Evolutionary conservation across 2,888 invertebrate genomes (phyloP).

Genomic region (Argyra leucocephala): DNA sequence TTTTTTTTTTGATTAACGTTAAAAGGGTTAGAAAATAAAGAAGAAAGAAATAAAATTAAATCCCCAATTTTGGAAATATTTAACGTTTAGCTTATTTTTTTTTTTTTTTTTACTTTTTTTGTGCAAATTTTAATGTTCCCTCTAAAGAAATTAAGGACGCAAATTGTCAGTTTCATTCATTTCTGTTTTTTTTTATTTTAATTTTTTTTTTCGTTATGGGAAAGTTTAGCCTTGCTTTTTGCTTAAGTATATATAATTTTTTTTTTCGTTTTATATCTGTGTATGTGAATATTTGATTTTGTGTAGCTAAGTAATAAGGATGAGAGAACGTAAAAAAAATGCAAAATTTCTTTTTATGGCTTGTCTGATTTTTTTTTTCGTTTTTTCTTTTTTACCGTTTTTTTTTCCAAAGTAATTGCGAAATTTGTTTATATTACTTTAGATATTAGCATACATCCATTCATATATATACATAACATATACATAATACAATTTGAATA

Average conservation of each 20-base stretch:
- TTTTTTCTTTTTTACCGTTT: no score
- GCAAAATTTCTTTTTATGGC: background rate
- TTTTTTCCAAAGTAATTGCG: background rate
- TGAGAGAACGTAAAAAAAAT: background rate
- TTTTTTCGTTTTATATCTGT: no score
- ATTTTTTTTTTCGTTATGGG: no score
- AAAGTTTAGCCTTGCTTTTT: no score
- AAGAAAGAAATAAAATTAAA: background rate
- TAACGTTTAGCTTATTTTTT: background rate
- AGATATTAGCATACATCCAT: background rate
- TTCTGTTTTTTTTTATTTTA: background rate
- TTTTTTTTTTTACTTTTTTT: background rate
- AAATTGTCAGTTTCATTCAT: background rate
- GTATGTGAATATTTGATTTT: no score
- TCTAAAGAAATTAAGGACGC: background rate
- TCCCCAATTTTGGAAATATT: background rate
- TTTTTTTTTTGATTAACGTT: background rate
- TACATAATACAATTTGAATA: no score
- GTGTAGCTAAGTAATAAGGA: background rate
- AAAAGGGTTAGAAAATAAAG: background rate
- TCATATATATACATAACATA: background rate
- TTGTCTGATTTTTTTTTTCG: background rate
- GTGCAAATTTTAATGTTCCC: background rate
- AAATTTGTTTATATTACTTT: background rate
- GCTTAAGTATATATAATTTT: no score